phyloP scores from a whole-genome alignment of 2,888 invertebrate species.

The Limnephilus rhombicus region DNA sequence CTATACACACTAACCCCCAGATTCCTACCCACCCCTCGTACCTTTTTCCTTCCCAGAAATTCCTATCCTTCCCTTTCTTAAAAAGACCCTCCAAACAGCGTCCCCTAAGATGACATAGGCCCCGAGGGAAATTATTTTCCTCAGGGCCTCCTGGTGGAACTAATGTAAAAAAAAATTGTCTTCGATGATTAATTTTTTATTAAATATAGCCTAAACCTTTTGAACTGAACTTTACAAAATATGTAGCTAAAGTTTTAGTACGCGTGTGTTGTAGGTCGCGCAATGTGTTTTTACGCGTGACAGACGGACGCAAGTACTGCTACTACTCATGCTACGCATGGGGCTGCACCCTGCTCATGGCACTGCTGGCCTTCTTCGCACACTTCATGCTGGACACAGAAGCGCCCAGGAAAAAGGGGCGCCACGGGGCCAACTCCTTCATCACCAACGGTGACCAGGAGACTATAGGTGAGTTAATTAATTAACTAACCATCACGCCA shows the following conservation, averaged over 20 bases:
- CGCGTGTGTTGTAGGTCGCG: conserved; percentile 79
- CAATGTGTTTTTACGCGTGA: conserved; percentile 90
- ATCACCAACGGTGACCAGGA: conserved; percentile 81
- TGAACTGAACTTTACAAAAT: too few relatives aligned
- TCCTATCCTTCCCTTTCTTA: too few relatives aligned
- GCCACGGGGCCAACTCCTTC: conserved; percentile 74
- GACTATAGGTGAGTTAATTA: conserved; percentile 80
- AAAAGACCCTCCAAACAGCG: too few relatives aligned
- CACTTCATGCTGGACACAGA: conserved; percentile 88
- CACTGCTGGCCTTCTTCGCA: conserved; percentile 86
- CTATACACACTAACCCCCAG: too few relatives aligned
- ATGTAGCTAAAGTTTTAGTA: neutral
- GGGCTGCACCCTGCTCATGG: conserved; percentile 84
- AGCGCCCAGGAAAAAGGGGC: conserved; percentile 75
- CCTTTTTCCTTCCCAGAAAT: too few relatives aligned
- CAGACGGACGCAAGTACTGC: conserved; percentile 91
- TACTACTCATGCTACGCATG: conserved; percentile 91
- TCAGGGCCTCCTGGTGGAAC: too few relatives aligned
- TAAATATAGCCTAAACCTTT: neutral
- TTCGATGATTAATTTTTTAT: too few relatives aligned
- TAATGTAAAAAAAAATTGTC: too few relatives aligned
- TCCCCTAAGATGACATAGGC: too few relatives aligned
- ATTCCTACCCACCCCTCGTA: too few relatives aligned
- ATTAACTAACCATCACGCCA: too few relatives aligned
- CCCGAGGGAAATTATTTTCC: too few relatives aligned